Base-by-base conservation (phyloP, 2,113 vertebrate species). In the Australoheros scitulus region DNA sequence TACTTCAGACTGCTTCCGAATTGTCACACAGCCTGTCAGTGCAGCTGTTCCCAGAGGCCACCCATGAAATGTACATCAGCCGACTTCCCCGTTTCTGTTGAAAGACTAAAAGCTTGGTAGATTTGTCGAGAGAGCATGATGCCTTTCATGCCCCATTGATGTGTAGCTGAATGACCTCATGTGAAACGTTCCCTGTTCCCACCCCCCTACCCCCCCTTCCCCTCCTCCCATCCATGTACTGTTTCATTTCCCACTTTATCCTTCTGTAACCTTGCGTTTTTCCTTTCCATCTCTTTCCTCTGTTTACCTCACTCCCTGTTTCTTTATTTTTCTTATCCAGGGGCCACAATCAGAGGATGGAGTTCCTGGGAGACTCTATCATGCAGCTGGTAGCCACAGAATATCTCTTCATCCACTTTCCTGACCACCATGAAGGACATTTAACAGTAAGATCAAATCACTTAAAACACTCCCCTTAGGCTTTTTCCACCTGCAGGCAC, bases 301-400 rank as follows among this genome's bases (percentile, higher is more conserved):
- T 41, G 47, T 77, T 79, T 87, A 7, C 50, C 20, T 43, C 15
- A 5, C 1, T 60, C 47, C 17, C 5, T 61, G 8, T 38, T 80
- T 24, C 55, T 41, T 77, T 13, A 26, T 74, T 59, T 61, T 24
- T 82, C 32, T 50, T 15, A 9, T 96, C 90, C 95, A 99, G 98
- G 90, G 98, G 98, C 86, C 98, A 99, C 91, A 99, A 99, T 93
- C 98, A 99, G 96, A 97, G 98, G 92, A 99, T 99, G 98, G 98
- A 99, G 96, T 99, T 99, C 93, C 95, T 99, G 86, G 98, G 98
- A 78, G 98, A 99, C 93, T 99, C 98, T 24, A 99, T 99, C 94
- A 99, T 99, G 98, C 98, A 99, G 88, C 94, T 99, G 86, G 98
- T 99, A 80, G 98, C 98, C 83, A 99, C 98, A 0, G 98, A 99